These are phyloP conservation scores for Neoitamus cyanurus DNA, from an alignment of 2,888 invertebrate species.

Conservation along the genomic window DNA sequence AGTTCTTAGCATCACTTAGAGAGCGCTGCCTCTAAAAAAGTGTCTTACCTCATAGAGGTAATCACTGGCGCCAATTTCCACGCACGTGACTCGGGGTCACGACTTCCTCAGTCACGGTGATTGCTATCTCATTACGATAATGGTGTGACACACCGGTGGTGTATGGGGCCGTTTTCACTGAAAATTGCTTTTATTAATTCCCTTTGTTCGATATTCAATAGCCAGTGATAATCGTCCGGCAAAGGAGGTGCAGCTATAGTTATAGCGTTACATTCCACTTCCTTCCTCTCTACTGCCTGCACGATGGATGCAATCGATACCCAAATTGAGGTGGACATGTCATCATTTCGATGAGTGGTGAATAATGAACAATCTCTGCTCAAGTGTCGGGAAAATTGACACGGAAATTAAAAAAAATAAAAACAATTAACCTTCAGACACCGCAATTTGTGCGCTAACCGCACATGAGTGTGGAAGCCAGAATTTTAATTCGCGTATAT, in stretches of 20 bases:
- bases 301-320: background rate
- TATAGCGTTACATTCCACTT: slow-evolving; percentile 21
- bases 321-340: slow-evolving; percentile 27
- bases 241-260: background rate
- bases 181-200: slow-evolving; percentile 39
- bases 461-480: no score
- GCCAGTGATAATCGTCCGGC: slow-evolving; percentile 24
- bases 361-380: background rate
- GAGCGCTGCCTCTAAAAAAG: background rate
- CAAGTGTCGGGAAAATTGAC: background rate
- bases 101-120: slow-evolving; percentile 44
- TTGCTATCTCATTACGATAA: slow-evolving; percentile 41
- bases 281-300: background rate
- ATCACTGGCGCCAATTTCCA: slow-evolving; percentile 43
- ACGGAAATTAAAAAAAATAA: background rate
- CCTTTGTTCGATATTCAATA: slow-evolving; percentile 42
- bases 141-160: slow-evolving; percentile 8
- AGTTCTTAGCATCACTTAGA: slow-evolving; percentile 42
- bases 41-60: slow-evolving; percentile 34
- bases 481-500: no score
- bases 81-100: slow-evolving; percentile 43
- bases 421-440: no score
- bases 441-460: no score
- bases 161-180: slow-evolving; percentile 29
- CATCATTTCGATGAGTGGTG: background rate